Conservation (phyloP, 2,797 vertebrate species). For the Sebastes vulpes region DNA sequence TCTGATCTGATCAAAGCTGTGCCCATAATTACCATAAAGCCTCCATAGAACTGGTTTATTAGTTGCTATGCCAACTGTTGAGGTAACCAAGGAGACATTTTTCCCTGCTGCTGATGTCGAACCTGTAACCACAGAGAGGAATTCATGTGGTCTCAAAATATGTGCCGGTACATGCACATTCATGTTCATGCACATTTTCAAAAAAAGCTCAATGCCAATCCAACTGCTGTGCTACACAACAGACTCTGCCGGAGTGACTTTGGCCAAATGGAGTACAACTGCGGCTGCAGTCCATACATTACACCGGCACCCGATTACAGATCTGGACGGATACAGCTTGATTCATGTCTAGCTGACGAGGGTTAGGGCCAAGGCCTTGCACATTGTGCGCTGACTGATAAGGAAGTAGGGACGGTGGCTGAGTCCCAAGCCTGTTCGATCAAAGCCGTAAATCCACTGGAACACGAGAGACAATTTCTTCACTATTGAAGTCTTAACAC, state of each 20-base stretch:
- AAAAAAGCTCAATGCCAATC: not conserved
- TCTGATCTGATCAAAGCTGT: not conserved
- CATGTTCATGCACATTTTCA: not conserved
- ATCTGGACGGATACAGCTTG: conserved; percentile 17
- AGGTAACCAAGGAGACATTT: not conserved
- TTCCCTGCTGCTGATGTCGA: not conserved
- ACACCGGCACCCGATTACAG: not conserved
- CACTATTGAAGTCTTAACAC: not conserved
- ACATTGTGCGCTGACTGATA: conserved; percentile 3
- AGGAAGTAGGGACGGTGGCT: not conserved
- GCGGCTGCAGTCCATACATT: too few species aligned
- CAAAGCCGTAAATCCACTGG: not conserved
- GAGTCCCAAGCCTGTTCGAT: not conserved
- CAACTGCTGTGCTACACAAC: not conserved
- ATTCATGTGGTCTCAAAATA: not conserved
- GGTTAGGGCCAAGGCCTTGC: not conserved
- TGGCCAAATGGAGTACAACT: not conserved
- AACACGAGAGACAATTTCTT: not conserved
- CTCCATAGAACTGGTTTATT: not conserved
- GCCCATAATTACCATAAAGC: not conserved
- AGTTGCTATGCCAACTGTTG: conserved; percentile 18
- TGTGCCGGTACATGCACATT: not conserved
- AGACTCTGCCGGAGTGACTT: not conserved
- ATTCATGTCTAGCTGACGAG: conserved; percentile 5
- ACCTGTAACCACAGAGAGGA: not conserved